Conservation (phyloP, 2,797 vertebrate genomes). For the Rhynchonycteris naso region DNA sequence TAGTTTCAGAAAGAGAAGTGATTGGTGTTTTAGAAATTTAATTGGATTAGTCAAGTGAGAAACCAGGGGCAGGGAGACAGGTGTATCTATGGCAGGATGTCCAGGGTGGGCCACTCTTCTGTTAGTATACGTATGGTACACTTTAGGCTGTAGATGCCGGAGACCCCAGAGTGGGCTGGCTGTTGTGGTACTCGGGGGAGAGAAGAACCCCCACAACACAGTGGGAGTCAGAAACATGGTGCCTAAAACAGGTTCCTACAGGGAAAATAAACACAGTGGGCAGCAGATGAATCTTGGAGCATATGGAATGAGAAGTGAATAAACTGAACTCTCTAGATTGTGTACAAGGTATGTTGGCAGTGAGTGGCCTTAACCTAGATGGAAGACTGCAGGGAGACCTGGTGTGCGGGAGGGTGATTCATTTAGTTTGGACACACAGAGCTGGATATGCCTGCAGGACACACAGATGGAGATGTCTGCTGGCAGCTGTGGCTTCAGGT, state of each 20-base stretch:
- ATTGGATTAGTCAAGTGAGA: neutral
- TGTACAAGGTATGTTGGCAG: too few species aligned
- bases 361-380: neutral
- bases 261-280: neutral
- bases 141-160: neutral
- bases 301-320: neutral
- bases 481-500: slow-evolving; percentile 58
- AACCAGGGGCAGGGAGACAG: neutral
- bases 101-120: neutral
- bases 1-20: slow-evolving; percentile 7
- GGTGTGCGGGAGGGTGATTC: slow-evolving; percentile 46
- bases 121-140: rapidly evolving
- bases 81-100: too few species aligned
- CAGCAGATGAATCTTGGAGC: neutral
- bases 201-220: neutral
- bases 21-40: neutral
- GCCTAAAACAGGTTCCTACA: neutral
- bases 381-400: neutral
- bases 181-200: neutral
- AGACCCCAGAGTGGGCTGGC: neutral
- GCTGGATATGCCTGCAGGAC: slow-evolving; percentile 53
- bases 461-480: slow-evolving; percentile 71
- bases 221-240: neutral
- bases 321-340: slow-evolving; percentile 5
- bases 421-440: slow-evolving; percentile 50